These are phyloP conservation scores for Neria commutata DNA, from an alignment of 2,888 invertebrate species.

Conservation along the genomic window DNA sequence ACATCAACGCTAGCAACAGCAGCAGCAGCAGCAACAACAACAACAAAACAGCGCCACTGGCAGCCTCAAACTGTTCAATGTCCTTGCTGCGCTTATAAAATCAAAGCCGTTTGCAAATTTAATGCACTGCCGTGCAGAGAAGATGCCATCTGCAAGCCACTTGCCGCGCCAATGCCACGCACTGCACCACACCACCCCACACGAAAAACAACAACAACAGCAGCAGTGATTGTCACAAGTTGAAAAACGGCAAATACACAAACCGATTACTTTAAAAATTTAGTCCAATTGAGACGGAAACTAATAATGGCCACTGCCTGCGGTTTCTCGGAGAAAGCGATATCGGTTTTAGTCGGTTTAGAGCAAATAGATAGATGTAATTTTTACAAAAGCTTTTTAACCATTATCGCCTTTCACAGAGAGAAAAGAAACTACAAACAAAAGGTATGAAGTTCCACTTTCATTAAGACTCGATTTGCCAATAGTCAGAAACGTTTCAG, in stretches of 20 bases:
- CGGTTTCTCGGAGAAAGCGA: no score
- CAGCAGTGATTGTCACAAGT: constrained; percentile 19
- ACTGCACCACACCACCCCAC: constrained; percentile 11
- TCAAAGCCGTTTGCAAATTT: constrained; percentile 44
- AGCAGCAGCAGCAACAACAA: constrained; percentile 11
- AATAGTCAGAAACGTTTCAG: no score
- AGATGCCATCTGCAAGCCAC: constrained; percentile 13
- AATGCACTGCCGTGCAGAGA: constrained; percentile 50
- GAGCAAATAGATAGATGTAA: no score
- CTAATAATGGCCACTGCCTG: no score
- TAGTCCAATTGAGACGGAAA: constrained; percentile 12
- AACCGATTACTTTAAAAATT: constrained; percentile 19
- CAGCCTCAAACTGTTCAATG: no score
- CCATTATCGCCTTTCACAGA: no score
- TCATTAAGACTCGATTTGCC: no score
- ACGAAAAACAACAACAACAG: constrained; percentile 6
- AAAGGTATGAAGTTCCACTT: no score
- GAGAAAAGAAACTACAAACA: no score
- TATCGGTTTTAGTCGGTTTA: no score
- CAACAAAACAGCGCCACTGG: neutral
- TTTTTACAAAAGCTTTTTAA: no score
- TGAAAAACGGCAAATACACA: constrained; percentile 28
- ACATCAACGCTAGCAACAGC: constrained; percentile 21
- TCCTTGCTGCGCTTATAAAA: constrained; percentile 28
- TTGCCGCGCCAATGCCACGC: constrained; percentile 32